Evolutionary conservation across 2,113 vertebrate genomes (phyloP), one percentile per base, ranked within the genome.

Genomic region (Tupaia chinensis): DNA sequence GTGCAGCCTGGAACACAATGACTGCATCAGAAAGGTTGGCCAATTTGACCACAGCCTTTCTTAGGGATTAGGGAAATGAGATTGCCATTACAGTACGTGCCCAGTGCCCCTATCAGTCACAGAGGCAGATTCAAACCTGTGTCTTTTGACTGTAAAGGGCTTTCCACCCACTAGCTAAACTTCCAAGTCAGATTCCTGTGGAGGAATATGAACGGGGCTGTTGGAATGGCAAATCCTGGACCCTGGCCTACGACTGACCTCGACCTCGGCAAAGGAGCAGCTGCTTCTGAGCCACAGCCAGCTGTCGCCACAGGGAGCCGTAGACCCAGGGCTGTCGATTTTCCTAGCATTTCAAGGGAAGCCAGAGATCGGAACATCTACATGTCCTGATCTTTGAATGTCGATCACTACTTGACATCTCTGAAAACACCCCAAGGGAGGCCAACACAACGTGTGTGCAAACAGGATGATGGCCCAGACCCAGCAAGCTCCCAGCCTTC

Each of bases 331-430:
- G 19, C 29, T 82, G 58, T 22, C 9, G 12, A 5, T 23, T 68
- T 44, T 77, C 82, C 87, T 20, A 29, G 5, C 58, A 80, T 96
- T 73, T 92, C 74, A 89, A 79, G 32, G 66, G 44, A 82, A n/a
- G 11, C 34, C 66, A 89, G 79, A 87, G 34, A 95, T 93, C n/a
- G 91, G 74, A 77, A 93, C 85, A 53, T 65, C 83, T 61, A 83
- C 76, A 93, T 73, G 44, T 27, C 53, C 79, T 69, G 68, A 60
- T 96, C 74, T 89, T 96, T 89, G 73, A 91, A 89, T 78, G 78
- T 96, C 53, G 13, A 17, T 68, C 13, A 34, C 83, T 74, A n/a
- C 22, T 87, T 81, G 82, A 44, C 25, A 53, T 69, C 72, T 44
- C 20, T 60, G 61, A 58, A 27, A 88, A 60, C 17, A 61, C 29